These are phyloP conservation scores for Elaphurus davidianus DNA, from an alignment of 2,113 vertebrate genomes.

Conservation along the genomic window DNA sequence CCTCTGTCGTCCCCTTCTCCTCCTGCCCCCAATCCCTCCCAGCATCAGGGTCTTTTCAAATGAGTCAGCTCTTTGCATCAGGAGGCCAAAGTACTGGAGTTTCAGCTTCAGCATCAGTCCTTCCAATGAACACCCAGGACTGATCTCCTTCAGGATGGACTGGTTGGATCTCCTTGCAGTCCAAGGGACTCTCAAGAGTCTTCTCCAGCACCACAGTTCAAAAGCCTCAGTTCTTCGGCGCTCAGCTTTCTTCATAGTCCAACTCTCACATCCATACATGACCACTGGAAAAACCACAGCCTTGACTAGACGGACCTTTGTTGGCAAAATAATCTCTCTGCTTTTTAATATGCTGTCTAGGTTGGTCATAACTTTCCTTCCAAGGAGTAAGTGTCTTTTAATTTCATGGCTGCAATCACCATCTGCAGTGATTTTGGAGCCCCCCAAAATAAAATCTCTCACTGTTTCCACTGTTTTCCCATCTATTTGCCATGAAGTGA, in stretches of 20 bases:
- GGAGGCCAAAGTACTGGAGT: background rate
- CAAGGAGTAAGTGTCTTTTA: background rate
- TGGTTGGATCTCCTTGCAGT: background rate
- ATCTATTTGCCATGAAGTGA: background rate
- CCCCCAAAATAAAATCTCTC: rapidly evolving
- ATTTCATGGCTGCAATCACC: background rate
- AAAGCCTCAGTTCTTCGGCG: rapidly evolving
- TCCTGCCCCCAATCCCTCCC: background rate
- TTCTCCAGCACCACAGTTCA: background rate
- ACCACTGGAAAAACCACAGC: background rate
- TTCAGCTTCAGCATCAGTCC: background rate
- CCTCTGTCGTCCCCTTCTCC: background rate
- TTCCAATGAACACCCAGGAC: background rate
- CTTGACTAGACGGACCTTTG: background rate
- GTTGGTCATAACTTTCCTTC: background rate
- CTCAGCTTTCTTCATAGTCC: background rate
- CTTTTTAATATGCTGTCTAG: background rate
- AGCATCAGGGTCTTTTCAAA: background rate
- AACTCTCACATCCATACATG: background rate
- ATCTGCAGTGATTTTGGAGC: background rate
- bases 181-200: background rate
- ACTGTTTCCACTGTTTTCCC: background rate
- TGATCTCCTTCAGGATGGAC: background rate
- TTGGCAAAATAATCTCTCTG: background rate
- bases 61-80: background rate